Percentiles rank a stretch among this genome's conserved stretches.
These are phyloP conservation scores for Drosophila lini DNA, from an alignment of 1,140 invertebrate species.

Conservation along the genomic window DNA sequence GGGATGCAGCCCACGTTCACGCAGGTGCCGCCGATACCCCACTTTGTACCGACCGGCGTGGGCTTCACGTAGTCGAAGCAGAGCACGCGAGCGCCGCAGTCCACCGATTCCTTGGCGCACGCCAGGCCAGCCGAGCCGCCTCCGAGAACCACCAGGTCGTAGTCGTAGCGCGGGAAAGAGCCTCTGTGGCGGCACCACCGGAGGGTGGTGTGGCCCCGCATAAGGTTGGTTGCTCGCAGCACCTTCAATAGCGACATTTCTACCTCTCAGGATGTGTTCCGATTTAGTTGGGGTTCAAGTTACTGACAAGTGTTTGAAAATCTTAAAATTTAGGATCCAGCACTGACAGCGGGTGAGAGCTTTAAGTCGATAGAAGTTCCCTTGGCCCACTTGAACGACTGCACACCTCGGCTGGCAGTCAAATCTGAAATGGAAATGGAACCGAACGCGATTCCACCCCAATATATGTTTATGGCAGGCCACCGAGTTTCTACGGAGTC, in stretches of 20 bases:
- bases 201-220: background rate
- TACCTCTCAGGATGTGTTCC: background rate
- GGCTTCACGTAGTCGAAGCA: conserved; percentile 97
- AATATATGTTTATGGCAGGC: background rate
- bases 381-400: conserved; percentile 23
- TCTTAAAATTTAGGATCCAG: conserved; percentile 13
- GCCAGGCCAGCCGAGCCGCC: conserved; percentile 97
- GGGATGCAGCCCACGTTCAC: conserved; percentile 99
- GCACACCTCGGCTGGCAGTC: conserved; percentile 21
- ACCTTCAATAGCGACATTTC: conserved; percentile 45
- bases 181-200: background rate
- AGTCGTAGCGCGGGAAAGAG: conserved; percentile 86
- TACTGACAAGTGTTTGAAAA: background rate
- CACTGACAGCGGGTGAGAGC: conserved; percentile 32
- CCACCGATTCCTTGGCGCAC: conserved; percentile 95
- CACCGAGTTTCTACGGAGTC: conserved; percentile 4
- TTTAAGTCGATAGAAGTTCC: conserved; percentile 17
- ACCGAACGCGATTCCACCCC: conserved; percentile 1
- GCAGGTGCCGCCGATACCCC: conserved; percentile 98
- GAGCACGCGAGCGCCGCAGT: conserved; percentile 93
- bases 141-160: conserved; percentile 97
- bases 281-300: background rate
- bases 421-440: background rate
- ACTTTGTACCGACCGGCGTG: conserved; percentile 92
- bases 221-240: background rate